Evolutionary conservation across 2,888 invertebrate genomes (phyloP).

Genomic region (Pemphredon lugubris): DNA sequence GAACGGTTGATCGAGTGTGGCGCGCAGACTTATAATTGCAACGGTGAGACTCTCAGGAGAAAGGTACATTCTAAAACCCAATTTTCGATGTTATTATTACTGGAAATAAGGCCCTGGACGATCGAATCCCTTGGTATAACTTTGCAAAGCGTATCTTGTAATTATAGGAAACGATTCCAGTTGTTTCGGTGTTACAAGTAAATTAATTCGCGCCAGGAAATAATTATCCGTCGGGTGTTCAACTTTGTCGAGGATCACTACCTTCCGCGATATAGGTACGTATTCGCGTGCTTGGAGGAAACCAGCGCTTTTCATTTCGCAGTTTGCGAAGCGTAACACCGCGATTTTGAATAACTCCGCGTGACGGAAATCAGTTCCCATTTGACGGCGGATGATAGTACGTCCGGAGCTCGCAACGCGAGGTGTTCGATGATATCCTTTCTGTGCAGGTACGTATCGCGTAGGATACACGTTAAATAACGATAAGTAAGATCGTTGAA

Average conservation of each 20-base stretch:
- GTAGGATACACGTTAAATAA: background rate
- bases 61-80: too few species aligned
- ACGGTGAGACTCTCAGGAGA: background rate
- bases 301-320: background rate
- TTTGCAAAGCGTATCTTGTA: too few species aligned
- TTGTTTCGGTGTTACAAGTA: too few species aligned
- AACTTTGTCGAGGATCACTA: too few species aligned
- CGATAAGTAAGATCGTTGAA: background rate
- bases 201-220: too few species aligned
- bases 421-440: background rate
- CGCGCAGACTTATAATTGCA: background rate
- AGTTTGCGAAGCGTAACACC: constrained; percentile 6
- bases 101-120: too few species aligned
- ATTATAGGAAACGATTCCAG: too few species aligned
- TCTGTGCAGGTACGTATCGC: background rate
- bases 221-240: too few species aligned
- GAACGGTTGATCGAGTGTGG: constrained; percentile 10
- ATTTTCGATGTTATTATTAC: too few species aligned
- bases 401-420: background rate
- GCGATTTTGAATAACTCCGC: constrained; percentile 7
- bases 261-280: too few species aligned
- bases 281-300: background rate
- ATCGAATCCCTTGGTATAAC: too few species aligned
- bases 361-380: constrained; percentile 7
- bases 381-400: background rate